Evolutionary conservation across 2,113 vertebrate species (phyloP).

Genomic region (Aplodontia rufa): DNA sequence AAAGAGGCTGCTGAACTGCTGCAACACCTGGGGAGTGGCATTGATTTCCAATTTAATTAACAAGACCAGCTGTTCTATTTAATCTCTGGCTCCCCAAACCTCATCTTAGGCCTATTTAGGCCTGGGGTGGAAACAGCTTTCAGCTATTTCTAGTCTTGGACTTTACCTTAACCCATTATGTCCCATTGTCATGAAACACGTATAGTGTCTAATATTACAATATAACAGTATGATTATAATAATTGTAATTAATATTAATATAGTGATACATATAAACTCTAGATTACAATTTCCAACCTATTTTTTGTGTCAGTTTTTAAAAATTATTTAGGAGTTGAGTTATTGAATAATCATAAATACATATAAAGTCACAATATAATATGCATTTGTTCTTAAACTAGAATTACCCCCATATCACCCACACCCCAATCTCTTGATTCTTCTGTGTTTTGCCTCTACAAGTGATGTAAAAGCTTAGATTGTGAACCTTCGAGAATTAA

Average conservation of each 20-base stretch:
- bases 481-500: too few species aligned
- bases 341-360: too few species aligned
- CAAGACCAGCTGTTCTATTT: neutral
- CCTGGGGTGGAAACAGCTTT: neutral
- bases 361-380: too few species aligned
- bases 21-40: neutral
- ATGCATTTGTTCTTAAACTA: too few species aligned
- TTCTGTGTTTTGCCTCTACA: too few species aligned
- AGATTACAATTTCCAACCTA: neutral
- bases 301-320: neutral
- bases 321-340: too few species aligned
- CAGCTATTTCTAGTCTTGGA: neutral
- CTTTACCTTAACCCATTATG: neutral
- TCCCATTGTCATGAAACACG: neutral
- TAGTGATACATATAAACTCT: neutral
- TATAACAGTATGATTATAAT: neutral
- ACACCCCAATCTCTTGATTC: too few species aligned
- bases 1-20: neutral
- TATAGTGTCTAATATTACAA: neutral
- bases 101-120: neutral
- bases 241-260: neutral
- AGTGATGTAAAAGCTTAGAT: too few species aligned
- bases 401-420: too few species aligned
- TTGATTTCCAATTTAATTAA: neutral
- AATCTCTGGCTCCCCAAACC: too few species aligned